Percentiles rank a stretch among this genome's conserved stretches.
Evolutionary conservation across 2,113 vertebrate genomes (phyloP).

Genomic region (Geococcyx californianus): DNA sequence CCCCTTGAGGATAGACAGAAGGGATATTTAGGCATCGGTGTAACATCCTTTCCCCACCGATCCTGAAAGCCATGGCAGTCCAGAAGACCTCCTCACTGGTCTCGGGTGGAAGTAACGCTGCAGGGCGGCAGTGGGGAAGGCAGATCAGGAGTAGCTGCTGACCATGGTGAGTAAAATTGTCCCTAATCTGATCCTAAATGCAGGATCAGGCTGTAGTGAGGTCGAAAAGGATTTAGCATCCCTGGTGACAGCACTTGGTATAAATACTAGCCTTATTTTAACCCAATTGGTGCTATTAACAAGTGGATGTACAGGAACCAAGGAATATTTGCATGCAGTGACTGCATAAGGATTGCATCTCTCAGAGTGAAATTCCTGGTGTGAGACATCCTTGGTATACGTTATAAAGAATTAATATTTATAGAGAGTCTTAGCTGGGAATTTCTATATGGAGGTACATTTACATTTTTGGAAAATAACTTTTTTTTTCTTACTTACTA

Average conservation of each 20-base stretch:
- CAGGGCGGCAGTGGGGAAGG: accelerated
- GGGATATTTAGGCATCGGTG: accelerated
- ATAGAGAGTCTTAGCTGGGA: neutral
- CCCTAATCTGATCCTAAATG: neutral
- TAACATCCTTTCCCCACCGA: neutral
- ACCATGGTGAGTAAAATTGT: accelerated
- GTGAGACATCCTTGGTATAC: conserved; percentile 20
- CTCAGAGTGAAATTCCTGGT: neutral
- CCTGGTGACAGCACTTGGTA: accelerated
- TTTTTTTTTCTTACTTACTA: neutral
- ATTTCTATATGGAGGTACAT: neutral
- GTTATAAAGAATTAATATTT: conserved; percentile 52
- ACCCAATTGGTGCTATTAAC: neutral
- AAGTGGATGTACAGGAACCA: neutral
- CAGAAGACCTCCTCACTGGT: neutral
- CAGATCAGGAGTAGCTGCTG: neutral
- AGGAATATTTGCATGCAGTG: neutral
- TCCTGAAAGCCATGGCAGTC: neutral
- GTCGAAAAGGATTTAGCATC: neutral
- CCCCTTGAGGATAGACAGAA: neutral
- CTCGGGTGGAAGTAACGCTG: accelerated
- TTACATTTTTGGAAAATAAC: conserved; percentile 27
- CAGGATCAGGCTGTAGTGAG: neutral
- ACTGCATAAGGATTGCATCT: neutral
- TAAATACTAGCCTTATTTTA: conserved; percentile 17